Base-by-base conservation (phyloP, 2,888 invertebrate genomes). In the Drosophila falleni region DNA sequence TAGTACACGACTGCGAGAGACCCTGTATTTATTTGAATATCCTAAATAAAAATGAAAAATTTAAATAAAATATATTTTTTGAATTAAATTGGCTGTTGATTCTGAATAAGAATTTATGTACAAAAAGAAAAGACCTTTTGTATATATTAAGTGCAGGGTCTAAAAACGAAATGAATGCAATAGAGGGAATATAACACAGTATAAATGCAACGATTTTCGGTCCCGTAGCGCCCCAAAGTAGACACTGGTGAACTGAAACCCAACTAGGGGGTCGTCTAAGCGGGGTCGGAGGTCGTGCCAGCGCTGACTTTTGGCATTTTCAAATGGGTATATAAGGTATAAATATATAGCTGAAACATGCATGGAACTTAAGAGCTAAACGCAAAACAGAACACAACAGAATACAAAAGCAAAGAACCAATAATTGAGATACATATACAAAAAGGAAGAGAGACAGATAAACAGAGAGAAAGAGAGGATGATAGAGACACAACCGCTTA, bases 401-500 rank as follows among this genome's bases (percentile, higher is more conserved):
- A 51, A 66, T 37, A 62, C 46, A 62, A 64, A 53, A 68, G 42
- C 44, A 73, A 68, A 59, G 39, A 71, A 75, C 66, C 74, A 73
- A 64, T 16, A 58, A 66, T 59, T 55, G 55, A 68, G 37, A 47
- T 19, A 41, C 47, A 59, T 35, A 51, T 55, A 59, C 39, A 70
- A 62, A 59, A 26, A 60, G 42, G 39, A 61, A 65, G 55, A 69
- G 53, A 69, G 44, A 53, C 16, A 26, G 9, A n/a, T 42, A 35
- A 13, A 13, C 31, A 35, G 5, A 35, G 60, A 69, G 46, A 49
- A 15, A 29, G 11, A 15, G 42, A n/a, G 46, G 44, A 26, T 35
- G 47, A 58, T 54, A 64, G 54, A 66, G 68, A 80, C 53, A 75
- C 69, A 75, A 58, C 79, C 79, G 89, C 90, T 90, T 90, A 90